These are phyloP conservation scores for Halcyon malimbica DNA, from an alignment of 2,113 vertebrate genomes.

Conservation along the genomic window DNA sequence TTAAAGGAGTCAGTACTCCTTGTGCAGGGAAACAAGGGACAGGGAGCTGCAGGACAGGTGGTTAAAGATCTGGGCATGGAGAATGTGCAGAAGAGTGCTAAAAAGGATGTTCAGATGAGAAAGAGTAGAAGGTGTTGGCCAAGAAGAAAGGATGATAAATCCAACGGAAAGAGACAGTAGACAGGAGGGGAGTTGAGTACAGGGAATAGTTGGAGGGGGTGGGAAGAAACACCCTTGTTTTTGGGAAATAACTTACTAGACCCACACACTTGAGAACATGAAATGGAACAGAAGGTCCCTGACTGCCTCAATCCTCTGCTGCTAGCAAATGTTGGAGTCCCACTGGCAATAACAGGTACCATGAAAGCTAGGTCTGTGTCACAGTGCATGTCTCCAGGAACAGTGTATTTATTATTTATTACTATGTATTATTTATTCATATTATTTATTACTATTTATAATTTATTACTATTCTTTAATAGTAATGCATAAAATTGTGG, in stretches of 20 bases:
- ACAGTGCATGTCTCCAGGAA: background rate
- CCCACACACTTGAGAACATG: background rate
- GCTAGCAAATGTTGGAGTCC: background rate
- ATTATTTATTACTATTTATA: too few relatives aligned
- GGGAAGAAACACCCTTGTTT: background rate
- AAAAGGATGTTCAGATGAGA: background rate
- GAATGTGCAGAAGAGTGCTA: background rate
- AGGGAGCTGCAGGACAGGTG: background rate
- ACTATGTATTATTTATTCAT: too few relatives aligned
- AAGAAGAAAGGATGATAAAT: background rate
- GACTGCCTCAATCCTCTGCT: background rate
- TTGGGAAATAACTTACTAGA: background rate
- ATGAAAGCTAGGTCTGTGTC: background rate
- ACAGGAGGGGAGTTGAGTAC: background rate
- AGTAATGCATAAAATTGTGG: background rate
- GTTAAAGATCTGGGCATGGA: background rate
- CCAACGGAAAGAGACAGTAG: background rate
- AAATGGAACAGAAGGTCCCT: background rate
- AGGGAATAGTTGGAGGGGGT: background rate
- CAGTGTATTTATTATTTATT: background rate
- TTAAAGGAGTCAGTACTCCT: background rate
- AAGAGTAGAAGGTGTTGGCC: background rate
- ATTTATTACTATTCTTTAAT: too few relatives aligned
- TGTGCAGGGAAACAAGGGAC: background rate
- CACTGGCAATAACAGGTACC: background rate